These are phyloP conservation scores for Ahaetulla prasina DNA, from an alignment of 2,113 vertebrate genomes.

Conservation along the genomic window DNA sequence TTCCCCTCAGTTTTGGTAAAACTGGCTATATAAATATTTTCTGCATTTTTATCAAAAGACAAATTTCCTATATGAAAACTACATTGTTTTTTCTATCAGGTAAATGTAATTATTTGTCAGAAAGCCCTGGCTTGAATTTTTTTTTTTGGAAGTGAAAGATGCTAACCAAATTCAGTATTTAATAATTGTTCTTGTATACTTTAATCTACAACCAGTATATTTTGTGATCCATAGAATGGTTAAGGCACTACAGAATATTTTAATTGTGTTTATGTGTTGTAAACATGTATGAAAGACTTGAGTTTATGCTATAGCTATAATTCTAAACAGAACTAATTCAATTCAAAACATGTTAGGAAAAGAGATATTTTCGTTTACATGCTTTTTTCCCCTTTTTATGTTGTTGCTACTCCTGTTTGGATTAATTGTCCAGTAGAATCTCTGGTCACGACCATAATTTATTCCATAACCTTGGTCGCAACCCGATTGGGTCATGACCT, in stretches of 20 bases:
- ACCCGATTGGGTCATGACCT: too few relatives aligned
- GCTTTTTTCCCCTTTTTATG: not conserved
- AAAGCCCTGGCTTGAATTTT: not conserved
- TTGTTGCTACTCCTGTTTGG: not conserved
- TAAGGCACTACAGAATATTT: not conserved
- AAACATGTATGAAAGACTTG: not conserved
- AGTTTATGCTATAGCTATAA: not conserved
- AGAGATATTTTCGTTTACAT: not conserved
- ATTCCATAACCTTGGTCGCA: too few relatives aligned
- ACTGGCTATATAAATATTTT: not conserved
- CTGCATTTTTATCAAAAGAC: not conserved
- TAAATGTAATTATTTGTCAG: not conserved
- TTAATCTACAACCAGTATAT: not conserved
- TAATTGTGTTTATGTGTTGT: not conserved
- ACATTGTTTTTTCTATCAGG: not conserved
- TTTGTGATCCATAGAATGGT: not conserved
- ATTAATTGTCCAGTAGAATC: not conserved
- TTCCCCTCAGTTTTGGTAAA: not conserved
- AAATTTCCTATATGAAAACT: not conserved
- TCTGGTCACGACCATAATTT: too few relatives aligned
- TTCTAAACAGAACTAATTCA: not conserved
- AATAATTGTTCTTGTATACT: not conserved
- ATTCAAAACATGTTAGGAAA: not conserved
- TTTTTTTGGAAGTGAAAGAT: not conserved
- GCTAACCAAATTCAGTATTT: not conserved